Percentiles rank a stretch among this genome's conserved stretches.
Evolutionary conservation across 2,113 vertebrate species (phyloP).

Genomic region (Sapayoa aenigma): DNA sequence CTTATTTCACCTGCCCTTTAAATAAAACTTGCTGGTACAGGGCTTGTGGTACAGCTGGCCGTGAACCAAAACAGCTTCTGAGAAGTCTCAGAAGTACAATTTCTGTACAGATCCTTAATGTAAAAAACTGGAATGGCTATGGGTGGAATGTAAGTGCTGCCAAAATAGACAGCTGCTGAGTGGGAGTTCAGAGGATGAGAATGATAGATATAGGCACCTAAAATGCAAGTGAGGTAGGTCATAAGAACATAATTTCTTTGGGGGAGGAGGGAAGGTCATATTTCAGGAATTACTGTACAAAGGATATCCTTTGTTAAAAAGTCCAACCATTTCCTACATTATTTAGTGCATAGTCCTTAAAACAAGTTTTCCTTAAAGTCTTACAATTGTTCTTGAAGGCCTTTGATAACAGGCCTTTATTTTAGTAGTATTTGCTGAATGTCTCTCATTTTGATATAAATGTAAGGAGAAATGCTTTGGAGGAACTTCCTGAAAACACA

Average conservation of each 20-base stretch:
- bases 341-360: background rate
- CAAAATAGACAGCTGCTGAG: slow-evolving; percentile 63
- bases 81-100: slow-evolving; percentile 16
- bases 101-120: slow-evolving; percentile 31
- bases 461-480: background rate
- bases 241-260: background rate
- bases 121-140: slow-evolving; percentile 26
- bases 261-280: background rate
- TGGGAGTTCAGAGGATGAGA: slow-evolving; percentile 44
- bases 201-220: slow-evolving; percentile 30
- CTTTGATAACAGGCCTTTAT: background rate
- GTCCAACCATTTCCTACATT: background rate
- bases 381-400: background rate
- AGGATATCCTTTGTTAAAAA: slow-evolving; percentile 12
- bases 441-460: background rate
- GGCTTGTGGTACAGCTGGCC: background rate
- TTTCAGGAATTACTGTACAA: slow-evolving; percentile 26
- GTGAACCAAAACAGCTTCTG: background rate
- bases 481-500: background rate
- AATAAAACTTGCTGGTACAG: slow-evolving; percentile 23
- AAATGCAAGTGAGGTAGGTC: slow-evolving; percentile 21
- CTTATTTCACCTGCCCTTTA: slow-evolving; percentile 41
- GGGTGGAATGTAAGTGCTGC: background rate
- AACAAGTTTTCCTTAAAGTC: background rate
- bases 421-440: background rate